Percentiles rank a stretch among this genome's conserved stretches.
Conservation (phyloP, 2,888 invertebrate genomes). For the Monoplex corrugatus region DNA sequence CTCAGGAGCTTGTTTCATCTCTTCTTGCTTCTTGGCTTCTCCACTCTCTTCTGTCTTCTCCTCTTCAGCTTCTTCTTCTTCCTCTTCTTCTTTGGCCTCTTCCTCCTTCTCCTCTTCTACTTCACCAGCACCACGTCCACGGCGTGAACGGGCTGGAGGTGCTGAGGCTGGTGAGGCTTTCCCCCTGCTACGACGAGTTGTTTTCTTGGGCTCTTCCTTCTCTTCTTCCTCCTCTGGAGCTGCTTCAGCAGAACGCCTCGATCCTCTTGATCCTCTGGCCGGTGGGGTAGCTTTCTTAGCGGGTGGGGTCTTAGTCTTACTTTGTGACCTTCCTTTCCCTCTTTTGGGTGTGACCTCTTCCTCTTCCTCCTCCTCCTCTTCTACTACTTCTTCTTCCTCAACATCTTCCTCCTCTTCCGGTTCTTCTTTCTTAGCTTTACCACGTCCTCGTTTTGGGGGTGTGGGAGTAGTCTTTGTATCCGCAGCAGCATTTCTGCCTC, state of each 20-base stretch:
- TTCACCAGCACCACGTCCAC: slow-evolving; percentile 6
- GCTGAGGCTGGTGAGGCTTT: neutral
- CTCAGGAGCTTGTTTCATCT: neutral
- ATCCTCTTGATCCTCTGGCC: neutral
- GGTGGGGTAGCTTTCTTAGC: slow-evolving; percentile 10
- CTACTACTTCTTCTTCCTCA: neutral
- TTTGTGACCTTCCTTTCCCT: slow-evolving; percentile 10
- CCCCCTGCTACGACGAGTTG: slow-evolving; percentile 1
- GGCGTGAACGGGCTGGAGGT: neutral
- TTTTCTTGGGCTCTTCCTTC: slow-evolving; percentile 17
- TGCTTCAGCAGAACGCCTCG: neutral
- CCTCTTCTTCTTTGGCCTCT: neutral
- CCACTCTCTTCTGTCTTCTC: neutral
- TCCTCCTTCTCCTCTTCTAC: neutral
- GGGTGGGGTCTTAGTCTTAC: slow-evolving; percentile 34
- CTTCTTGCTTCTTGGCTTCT: neutral
- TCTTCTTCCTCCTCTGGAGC: neutral
- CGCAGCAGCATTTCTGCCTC: slow-evolving; percentile 4
- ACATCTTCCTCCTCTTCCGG: slow-evolving; percentile 23
- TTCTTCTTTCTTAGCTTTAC: slow-evolving; percentile 32
- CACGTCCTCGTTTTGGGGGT: slow-evolving; percentile 18
- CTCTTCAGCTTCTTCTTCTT: neutral
- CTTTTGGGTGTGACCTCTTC: neutral
- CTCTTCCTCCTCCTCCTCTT: slow-evolving; percentile 23
- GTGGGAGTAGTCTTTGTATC: slow-evolving; percentile 14